A percentile compares a stretch with the other conserved stretches of the same genome.
Conservation (phyloP, 1,140 invertebrate genomes). For the Tetramorium parvispinum region DNA sequence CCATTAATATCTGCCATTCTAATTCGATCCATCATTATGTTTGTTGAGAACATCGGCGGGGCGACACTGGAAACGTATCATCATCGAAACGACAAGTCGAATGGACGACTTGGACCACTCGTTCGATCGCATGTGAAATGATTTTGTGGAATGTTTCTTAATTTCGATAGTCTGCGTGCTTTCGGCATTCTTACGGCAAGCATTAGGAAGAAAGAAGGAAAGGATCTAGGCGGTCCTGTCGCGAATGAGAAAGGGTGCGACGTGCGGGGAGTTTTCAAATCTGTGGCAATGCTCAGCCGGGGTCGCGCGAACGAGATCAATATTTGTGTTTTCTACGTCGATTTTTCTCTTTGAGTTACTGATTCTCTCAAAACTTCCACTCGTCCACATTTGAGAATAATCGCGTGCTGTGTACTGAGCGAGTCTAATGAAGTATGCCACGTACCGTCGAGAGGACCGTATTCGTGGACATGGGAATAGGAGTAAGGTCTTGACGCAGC, state of each 20-base stretch:
- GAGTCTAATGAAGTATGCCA: not conserved
- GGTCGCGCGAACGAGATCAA: not conserved
- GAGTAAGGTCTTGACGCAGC: not conserved
- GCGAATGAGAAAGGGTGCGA: conserved; percentile 18
- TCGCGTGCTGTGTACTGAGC: not conserved
- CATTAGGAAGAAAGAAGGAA: conserved; percentile 43
- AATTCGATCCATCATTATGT: conserved; percentile 2
- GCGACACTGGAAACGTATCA: not conserved
- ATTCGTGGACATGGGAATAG: not conserved
- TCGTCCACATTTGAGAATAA: not conserved
- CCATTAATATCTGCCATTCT: conserved; percentile 8
- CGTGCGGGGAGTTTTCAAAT: conserved; percentile 53
- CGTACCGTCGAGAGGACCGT: not conserved
- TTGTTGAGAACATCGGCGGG: conserved; percentile 9
- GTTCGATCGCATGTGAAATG: conserved; percentile 41
- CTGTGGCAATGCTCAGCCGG: not conserved
- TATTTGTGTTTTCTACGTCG: not conserved
- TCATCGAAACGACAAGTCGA: not conserved
- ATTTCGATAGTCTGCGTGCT: not conserved
- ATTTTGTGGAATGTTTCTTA: not conserved
- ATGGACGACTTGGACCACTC: not conserved
- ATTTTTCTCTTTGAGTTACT: not conserved
- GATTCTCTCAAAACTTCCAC: too few relatives aligned
- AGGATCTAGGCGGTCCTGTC: conserved; percentile 53
- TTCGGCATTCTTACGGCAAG: conserved; percentile 21